These are phyloP conservation scores for Cremastinae sp. DNA, from an alignment of 2,888 invertebrate species.

Conservation along the genomic window DNA sequence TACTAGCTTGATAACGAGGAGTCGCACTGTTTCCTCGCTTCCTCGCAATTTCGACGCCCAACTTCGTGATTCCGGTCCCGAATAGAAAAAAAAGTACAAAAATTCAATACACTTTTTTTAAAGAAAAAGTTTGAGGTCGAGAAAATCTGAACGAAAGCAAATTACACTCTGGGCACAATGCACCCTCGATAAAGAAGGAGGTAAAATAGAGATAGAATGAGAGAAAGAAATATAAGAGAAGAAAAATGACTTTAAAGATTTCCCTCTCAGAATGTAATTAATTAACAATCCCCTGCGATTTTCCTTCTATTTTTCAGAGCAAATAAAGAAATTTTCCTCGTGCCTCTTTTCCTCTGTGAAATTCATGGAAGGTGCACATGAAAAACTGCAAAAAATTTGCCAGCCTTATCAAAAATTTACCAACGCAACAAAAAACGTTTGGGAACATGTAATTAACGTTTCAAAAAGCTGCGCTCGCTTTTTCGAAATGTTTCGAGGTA, in stretches of 20 bases:
- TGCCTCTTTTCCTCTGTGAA: neutral
- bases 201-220: neutral
- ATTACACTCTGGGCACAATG: no score
- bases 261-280: conserved; percentile 23
- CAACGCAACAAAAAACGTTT: no score
- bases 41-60: no score
- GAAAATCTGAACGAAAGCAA: no score
- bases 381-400: no score
- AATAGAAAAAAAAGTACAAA: neutral
- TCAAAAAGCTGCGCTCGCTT: no score
- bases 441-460: no score
- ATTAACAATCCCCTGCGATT: conserved; percentile 8
- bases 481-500: neutral
- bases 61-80: no score
- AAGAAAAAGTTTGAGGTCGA: no score
- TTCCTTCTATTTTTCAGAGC: neutral
- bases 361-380: neutral
- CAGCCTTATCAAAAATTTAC: neutral
- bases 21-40: no score
- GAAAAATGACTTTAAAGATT: conserved; percentile 16
- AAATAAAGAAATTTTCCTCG: neutral
- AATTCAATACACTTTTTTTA: no score
- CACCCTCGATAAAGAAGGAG: no score
- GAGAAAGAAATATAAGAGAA: neutral
- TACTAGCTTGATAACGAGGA: neutral